A percentile compares a stretch with the other conserved stretches of the same genome.
Evolutionary conservation across 1,140 invertebrate genomes (phyloP).

Genomic region (Drosophila cardini): DNA sequence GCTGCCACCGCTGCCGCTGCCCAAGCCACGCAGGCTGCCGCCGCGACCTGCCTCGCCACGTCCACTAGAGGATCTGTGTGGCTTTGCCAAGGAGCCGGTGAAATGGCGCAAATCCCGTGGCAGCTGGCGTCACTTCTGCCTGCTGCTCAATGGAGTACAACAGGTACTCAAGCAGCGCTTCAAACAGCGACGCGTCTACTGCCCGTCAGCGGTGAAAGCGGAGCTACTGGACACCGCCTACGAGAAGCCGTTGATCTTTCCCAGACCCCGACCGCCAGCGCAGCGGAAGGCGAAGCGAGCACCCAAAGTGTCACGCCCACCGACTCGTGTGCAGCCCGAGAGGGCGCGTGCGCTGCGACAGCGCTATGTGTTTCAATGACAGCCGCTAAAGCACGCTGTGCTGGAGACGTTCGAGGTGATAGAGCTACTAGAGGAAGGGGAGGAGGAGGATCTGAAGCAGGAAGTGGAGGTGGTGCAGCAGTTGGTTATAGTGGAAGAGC

Average conservation of each 20-base stretch:
- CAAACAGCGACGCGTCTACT: slow-evolving; percentile 58
- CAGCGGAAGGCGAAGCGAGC: slow-evolving; percentile 17
- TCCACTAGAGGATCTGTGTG: slow-evolving; percentile 22
- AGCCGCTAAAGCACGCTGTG: not conserved
- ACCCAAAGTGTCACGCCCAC: slow-evolving; percentile 48
- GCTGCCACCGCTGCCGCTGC: not conserved
- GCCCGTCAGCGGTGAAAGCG: slow-evolving; percentile 44
- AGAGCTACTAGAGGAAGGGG: not conserved
- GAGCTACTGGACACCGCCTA: slow-evolving; percentile 55
- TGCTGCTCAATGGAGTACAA: slow-evolving; percentile 50
- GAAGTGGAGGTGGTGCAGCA: not conserved
- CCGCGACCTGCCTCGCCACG: not conserved
- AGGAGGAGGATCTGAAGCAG: not conserved
- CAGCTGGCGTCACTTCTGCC: slow-evolving; percentile 67
- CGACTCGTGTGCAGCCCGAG: slow-evolving; percentile 66
- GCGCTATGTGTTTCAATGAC: slow-evolving; percentile 70
- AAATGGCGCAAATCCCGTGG: slow-evolving; percentile 53
- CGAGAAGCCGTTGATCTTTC: slow-evolving; percentile 52
- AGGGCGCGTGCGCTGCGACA: slow-evolving; percentile 68
- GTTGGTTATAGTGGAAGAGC: not conserved
- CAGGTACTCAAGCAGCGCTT: slow-evolving; percentile 61
- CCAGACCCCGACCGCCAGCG: slow-evolving; percentile 40
- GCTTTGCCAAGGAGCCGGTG: slow-evolving; percentile 37
- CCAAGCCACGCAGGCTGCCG: not conserved
- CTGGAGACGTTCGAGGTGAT: not conserved